phyloP scores from a whole-genome alignment of 2,113 vertebrate genomes.

The Oreotrochilus melanogaster region DNA sequence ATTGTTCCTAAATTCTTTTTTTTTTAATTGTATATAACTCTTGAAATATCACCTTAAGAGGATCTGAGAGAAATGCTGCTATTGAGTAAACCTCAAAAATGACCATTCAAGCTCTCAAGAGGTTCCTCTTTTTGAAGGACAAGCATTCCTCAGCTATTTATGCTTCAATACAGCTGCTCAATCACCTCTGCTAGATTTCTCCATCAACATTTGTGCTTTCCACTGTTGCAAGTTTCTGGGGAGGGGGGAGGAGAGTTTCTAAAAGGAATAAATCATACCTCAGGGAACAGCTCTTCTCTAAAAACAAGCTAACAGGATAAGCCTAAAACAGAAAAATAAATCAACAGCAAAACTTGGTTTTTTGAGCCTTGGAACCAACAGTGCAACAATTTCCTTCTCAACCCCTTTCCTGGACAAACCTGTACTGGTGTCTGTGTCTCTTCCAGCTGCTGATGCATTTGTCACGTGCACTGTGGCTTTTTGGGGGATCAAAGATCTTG shows the following conservation, averaged over 20 bases:
- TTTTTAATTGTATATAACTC: too few relatives aligned
- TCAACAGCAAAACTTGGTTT: not conserved
- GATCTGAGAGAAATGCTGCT: not conserved
- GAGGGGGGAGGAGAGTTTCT: constrained; percentile 31
- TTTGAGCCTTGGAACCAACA: not conserved
- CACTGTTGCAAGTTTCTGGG: not conserved
- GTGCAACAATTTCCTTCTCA: not conserved
- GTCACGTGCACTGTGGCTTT: not conserved
- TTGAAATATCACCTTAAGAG: not conserved
- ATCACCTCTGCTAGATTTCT: not conserved
- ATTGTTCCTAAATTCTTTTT: not conserved
- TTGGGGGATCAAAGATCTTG: not conserved
- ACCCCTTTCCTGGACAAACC: not conserved
- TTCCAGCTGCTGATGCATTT: not conserved
- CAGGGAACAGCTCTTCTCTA: constrained; percentile 47
- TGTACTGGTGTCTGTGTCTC: not conserved
- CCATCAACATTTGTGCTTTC: constrained; percentile 27
- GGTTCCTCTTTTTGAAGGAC: not conserved
- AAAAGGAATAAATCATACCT: constrained; percentile 48
- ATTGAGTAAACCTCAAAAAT: not conserved
- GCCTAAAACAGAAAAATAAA: constrained; percentile 56
- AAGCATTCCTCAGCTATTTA: not conserved
- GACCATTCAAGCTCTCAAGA: not conserved
- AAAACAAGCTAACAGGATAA: constrained; percentile 50
- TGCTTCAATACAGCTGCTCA: not conserved